These are phyloP conservation scores for Caenorhabditis panamensis DNA, from an alignment of 2,888 invertebrate genomes.

Conservation along the genomic window DNA sequence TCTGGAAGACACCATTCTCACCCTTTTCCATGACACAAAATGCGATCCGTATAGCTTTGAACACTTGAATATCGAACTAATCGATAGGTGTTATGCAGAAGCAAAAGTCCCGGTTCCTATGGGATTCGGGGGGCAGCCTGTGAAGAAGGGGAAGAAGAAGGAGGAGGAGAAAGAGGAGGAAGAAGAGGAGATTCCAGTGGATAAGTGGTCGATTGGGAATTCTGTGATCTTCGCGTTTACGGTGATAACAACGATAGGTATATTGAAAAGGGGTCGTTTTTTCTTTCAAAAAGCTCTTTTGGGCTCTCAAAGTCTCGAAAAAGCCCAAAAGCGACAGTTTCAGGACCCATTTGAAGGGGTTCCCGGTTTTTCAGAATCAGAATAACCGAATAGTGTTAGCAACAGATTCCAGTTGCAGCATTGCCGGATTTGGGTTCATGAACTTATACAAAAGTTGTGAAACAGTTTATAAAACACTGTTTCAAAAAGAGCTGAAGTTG, in stretches of 20 bases:
- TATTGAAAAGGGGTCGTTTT: no score
- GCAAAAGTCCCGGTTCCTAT: slow-evolving; percentile 45
- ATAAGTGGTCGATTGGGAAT: slow-evolving; percentile 78
- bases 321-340: no score
- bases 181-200: slow-evolving; percentile 34
- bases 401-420: no score
- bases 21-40: slow-evolving; percentile 51
- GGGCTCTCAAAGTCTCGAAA: no score
- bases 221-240: slow-evolving; percentile 79
- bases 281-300: no score
- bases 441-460: no score
- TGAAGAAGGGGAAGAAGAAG: slow-evolving; percentile 24
- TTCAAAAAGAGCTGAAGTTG: no score
- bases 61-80: slow-evolving; percentile 59
- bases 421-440: no score
- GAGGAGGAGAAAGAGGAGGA: slow-evolving; percentile 47
- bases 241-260: slow-evolving; percentile 79
- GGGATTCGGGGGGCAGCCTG: background rate
- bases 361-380: no score
- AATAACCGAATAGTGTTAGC: no score
- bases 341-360: no score
- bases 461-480: no score
- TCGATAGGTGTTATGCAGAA: slow-evolving; percentile 65
- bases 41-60: slow-evolving; percentile 59
- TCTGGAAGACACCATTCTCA: slow-evolving; percentile 46